phyloP scores from a whole-genome alignment of 2,113 vertebrate genomes.

The Nothoprocta pentlandii region DNA sequence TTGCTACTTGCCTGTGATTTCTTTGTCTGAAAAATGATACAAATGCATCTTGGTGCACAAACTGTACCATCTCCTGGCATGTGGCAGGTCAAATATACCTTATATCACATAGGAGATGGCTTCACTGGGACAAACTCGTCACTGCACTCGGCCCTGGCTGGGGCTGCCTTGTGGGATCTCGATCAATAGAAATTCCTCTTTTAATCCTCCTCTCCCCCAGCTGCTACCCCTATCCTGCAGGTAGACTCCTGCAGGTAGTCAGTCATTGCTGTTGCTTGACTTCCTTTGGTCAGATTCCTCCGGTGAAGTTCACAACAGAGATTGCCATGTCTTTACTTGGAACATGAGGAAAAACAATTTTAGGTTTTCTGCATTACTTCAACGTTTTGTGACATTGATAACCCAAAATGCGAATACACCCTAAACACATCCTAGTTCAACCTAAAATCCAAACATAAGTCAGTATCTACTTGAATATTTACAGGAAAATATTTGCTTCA shows the following conservation, averaged over 20 bases:
- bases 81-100: background rate
- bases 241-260: background rate
- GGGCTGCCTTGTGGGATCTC: background rate
- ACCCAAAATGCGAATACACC: background rate
- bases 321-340: background rate
- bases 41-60: background rate
- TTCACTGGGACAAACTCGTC: background rate
- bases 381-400: background rate
- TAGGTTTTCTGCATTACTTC: background rate
- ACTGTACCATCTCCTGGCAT: background rate
- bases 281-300: background rate
- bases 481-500: background rate
- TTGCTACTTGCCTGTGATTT: background rate
- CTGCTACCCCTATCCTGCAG: accelerated
- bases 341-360: background rate
- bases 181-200: background rate
- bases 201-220: background rate
- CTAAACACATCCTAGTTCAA: background rate
- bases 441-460: background rate
- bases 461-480: background rate
- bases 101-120: background rate
- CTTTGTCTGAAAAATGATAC: background rate
- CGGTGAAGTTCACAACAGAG: background rate
- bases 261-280: background rate
- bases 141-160: background rate